Evolutionary conservation across 1,140 invertebrate genomes (phyloP).

Genomic region (Eupristina koningsbergeri): DNA sequence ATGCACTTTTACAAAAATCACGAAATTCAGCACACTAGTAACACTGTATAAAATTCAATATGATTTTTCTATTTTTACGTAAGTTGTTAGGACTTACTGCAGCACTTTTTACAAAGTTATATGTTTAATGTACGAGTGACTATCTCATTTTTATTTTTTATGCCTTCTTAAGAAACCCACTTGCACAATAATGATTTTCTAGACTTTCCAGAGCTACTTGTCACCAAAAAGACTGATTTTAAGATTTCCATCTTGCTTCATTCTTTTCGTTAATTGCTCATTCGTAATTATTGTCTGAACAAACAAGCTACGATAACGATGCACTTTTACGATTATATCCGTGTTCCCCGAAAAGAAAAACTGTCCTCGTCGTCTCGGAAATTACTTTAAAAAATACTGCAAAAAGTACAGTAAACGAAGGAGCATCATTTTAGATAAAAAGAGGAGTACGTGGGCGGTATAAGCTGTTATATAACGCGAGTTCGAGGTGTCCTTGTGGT

Average conservation of each 20-base stretch:
- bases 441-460: neutral
- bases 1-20: neutral
- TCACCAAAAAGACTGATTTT: no score
- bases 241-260: no score
- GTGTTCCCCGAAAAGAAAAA: neutral
- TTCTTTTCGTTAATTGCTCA: no score
- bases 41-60: neutral
- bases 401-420: neutral
- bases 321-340: neutral
- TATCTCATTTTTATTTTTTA: neutral
- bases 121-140: neutral
- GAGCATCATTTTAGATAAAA: neutral
- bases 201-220: no score
- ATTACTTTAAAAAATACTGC: neutral
- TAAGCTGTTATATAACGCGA: neutral
- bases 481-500: slow-evolving; percentile 30
- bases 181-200: no score
- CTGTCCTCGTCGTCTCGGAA: neutral
- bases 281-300: no score
- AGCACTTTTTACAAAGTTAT: neutral
- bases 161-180: no score
- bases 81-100: neutral
- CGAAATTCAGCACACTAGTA: neutral
- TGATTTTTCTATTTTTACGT: neutral
- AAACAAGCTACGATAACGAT: no score